Conservation (phyloP, 2,888 invertebrate genomes). For the Sarcophaga caerulescens region DNA sequence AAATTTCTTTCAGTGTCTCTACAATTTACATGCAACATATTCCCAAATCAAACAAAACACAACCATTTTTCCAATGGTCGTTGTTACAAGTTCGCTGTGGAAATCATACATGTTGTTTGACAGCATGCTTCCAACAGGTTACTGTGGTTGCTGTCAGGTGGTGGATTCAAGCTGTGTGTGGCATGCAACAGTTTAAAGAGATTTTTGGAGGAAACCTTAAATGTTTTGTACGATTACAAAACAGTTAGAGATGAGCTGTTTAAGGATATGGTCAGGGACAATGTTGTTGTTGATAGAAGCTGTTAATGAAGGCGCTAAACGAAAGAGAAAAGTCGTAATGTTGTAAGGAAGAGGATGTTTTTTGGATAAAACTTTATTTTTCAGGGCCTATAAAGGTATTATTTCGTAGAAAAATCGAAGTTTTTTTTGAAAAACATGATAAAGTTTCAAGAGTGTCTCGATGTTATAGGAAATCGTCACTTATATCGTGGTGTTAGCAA, state of each 20-base stretch:
- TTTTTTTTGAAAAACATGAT: not conserved
- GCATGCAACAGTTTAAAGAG: conserved; percentile 32
- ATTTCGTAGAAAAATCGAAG: not conserved
- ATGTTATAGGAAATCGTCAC: no score
- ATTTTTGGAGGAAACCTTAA: not conserved
- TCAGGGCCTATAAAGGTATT: not conserved
- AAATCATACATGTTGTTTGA: not conserved
- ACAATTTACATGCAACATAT: not conserved
- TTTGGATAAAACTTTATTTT: not conserved
- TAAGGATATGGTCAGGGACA: not conserved
- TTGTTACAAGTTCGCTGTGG: not conserved
- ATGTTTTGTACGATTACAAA: not conserved
- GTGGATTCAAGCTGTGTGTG: not conserved
- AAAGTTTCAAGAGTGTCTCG: no score
- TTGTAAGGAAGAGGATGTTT: not conserved
- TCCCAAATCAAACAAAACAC: conserved; percentile 19
- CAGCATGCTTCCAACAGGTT: no score
- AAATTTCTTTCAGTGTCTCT: conserved; percentile 10
- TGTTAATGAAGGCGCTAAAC: not conserved
- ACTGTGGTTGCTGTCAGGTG: not conserved
- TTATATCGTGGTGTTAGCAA: no score
- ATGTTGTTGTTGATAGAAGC: not conserved
- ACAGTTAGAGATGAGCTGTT: conserved; percentile 30
- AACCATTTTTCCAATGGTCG: not conserved
- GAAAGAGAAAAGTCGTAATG: not conserved